These are phyloP conservation scores for Clavelina lepadiformis DNA, from an alignment of 23 tunicate species.

Conservation along the genomic window DNA sequence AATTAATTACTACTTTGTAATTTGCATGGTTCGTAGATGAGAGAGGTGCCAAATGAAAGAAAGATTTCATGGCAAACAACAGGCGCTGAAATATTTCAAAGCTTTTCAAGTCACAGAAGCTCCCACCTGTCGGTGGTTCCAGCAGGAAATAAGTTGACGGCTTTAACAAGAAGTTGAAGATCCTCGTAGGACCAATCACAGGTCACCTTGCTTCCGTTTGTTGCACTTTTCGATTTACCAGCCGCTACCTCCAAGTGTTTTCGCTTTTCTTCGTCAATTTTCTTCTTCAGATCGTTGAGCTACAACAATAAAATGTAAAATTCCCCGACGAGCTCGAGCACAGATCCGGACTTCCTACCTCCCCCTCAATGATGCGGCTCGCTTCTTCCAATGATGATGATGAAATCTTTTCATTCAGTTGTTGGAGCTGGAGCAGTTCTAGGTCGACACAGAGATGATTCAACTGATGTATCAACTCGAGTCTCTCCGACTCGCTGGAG, in stretches of 20 bases:
- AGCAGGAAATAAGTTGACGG: slow-evolving; percentile 84
- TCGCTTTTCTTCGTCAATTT: slow-evolving; percentile 58
- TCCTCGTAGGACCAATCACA: slow-evolving; percentile 73
- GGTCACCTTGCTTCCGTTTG: slow-evolving; percentile 14
- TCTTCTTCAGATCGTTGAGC: slow-evolving; percentile 43
- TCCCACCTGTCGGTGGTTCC: slow-evolving; percentile 74
- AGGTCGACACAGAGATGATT: slow-evolving; percentile 42
- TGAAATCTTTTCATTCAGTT: slow-evolving; percentile 39
- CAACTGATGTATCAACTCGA: slow-evolving; percentile 58
- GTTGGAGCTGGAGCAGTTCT: slow-evolving; percentile 14
- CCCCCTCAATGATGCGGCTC: slow-evolving; percentile 17
- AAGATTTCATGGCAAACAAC: no score
- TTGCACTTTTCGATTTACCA: slow-evolving; percentile 18
- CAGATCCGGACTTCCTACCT: slow-evolving; percentile 3
- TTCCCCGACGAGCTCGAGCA: neutral
- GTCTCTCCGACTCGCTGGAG: slow-evolving; percentile 20
- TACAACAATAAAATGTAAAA: neutral
- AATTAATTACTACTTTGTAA: no score
- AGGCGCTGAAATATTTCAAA: no score
- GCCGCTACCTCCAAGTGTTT: slow-evolving; percentile 40
- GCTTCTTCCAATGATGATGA: slow-evolving; percentile 12
- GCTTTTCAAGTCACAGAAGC: no score
- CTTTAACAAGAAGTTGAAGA: slow-evolving; percentile 69
- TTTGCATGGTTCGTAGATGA: no score
- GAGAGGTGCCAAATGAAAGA: no score